Evolutionary conservation across 2,888 invertebrate species (phyloP), one percentile per base, ranked within the genome.

Genomic region (Troides aeacus): DNA sequence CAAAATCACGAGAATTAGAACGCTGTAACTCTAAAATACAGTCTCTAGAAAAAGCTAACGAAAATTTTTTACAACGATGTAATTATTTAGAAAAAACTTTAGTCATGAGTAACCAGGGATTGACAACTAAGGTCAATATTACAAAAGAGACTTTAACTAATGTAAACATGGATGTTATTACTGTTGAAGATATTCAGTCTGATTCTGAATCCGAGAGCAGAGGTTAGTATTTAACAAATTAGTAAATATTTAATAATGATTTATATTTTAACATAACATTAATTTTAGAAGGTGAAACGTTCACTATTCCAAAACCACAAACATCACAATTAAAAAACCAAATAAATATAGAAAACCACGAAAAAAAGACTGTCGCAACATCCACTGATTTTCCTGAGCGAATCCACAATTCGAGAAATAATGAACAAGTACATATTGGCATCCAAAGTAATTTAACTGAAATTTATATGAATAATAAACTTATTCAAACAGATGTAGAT

Each of bases 131-230:
- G 17, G 63, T 64, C 24, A 53, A 73, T 21, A 72, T 74, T 39
- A 72, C 36, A 17, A 56, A 60, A 46, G 57, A 64, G 12, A 42
- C 72, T 50, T 78, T 75, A 65, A 80, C 74, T 70, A 75, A 72
- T 61, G 72, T 70, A 30, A 71, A 70, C 12, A 72, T 73, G 18
- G 72, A 76, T 63, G 72, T 78, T 39, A 74, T 85, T 58, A 77
- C 86, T 74, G 67, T 88, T 65, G 86, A 90, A 82, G 88, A 90
- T 74, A 65, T 88, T 63, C 77, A 78, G 42, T 89, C 88, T n/a
- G 89, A 90, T 58, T 84, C 87, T 68, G 89, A 89, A 30, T 79
- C 82, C 46, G 81, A 73, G 69, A 78, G 81, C 56, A 82, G 80
- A 77, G 82, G 89, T 90, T 84, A 80, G 60, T 64, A 80, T 75